A percentile compares a stretch with the other conserved stretches of the same genome.
phyloP scores from a whole-genome alignment of 2,888 invertebrate genomes.

The Pristionchus fissidentatus region DNA sequence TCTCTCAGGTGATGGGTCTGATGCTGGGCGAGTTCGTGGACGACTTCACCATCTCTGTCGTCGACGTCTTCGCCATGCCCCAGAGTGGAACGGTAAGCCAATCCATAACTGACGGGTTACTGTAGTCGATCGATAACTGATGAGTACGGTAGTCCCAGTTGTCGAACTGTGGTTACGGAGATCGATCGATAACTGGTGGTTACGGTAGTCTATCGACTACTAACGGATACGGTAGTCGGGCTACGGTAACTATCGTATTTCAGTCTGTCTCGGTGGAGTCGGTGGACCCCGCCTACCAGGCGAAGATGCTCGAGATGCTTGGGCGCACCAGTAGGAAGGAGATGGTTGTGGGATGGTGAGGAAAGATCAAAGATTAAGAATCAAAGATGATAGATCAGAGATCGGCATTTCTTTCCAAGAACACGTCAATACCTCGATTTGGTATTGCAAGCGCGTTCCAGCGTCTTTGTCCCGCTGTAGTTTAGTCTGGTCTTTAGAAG shows the following conservation, averaged over 20 bases:
- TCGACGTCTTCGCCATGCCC: constrained; percentile 99
- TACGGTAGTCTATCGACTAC: no score
- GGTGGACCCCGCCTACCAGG: constrained; percentile 64
- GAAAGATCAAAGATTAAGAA: background rate
- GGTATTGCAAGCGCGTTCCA: no score
- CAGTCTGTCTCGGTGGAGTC: constrained; percentile 64
- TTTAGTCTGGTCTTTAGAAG: no score
- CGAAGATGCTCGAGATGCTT: constrained; percentile 60
- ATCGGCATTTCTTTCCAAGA: no score
- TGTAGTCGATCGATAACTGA: background rate
- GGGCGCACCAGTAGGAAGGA: constrained; percentile 59
- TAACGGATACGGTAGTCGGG: no score
- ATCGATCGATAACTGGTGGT: background rate
- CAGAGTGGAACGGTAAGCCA: constrained; percentile 80
- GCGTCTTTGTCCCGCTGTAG: no score
- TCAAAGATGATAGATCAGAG: background rate
- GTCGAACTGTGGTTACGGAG: constrained; percentile 84
- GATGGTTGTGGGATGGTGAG: constrained; percentile 64
- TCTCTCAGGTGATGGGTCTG: constrained; percentile 89
- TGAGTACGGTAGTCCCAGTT: constrained; percentile 76
- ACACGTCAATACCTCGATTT: no score
- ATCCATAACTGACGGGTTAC: background rate
- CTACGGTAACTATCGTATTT: background rate
- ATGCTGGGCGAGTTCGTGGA: constrained; percentile 97
- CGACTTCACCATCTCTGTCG: constrained; percentile 97